Base-by-base conservation (phyloP, 2,888 invertebrate species). In the Camponotus fellah region DNA sequence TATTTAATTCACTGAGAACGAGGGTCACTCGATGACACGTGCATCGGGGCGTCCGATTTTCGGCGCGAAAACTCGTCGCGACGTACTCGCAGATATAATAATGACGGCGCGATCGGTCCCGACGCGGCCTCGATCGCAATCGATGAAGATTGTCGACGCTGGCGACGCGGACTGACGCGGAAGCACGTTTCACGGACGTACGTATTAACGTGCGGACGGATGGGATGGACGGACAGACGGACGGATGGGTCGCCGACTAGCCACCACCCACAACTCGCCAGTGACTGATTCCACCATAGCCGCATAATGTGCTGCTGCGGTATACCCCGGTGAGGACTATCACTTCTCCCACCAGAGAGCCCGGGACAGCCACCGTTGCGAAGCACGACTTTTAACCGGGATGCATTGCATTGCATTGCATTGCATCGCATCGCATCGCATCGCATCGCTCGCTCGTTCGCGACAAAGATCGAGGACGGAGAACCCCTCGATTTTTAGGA, bases 261-360 rank as follows among this genome's bases (percentile, higher is more conserved):
- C 93, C 94, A 92, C 94, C 94, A 93, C 93, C 94, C 94, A 94
- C 94, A 94, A 94, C 93, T 93, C 93, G 93, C 93, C 92, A 93
- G 93, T 94, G 94, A 94, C 94, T 94, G 94, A 94, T 94, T 94
- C 93, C 92, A 92, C 93, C 93, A 93, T 92, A 92, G 92, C 92
- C 90, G 92, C 92, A 92, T 93, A 93, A 93, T 93, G 92, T 93
- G 91, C 92, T 91, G 91, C 91, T 87, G 91, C 92, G 91, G 91
- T 92, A 91, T 91, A 90, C 92, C 92, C 89, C 90, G 91, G 90
- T 92, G 92, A 93, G 92, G 93, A 94, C 94, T 94, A 94, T 94
- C 94, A 93, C 94, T 94, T 94, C 94, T 94, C 94, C 94, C 94
- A 93, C 94, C 94, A 92, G 92, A 89, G 89, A 88, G 86, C 91